A percentile compares a stretch with the other conserved stretches of the same genome.
phyloP scores from a whole-genome alignment of 2,113 vertebrate genomes.

The Chamaea fasciata region DNA sequence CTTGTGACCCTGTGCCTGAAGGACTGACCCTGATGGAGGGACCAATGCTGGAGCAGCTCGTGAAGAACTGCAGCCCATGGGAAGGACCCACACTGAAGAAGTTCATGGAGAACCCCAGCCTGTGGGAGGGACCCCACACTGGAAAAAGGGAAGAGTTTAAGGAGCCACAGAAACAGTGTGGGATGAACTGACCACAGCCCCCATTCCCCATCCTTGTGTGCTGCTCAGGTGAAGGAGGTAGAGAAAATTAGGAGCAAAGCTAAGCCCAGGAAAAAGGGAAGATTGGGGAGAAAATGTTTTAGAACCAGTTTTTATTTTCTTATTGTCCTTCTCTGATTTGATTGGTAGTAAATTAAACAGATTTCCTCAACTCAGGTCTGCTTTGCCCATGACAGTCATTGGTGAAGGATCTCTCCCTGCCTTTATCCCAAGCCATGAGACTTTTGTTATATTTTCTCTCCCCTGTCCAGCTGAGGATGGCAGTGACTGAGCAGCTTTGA shows the following conservation, averaged over 20 bases:
- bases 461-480: not conserved
- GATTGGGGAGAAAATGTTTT: not conserved
- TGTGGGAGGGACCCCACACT: not conserved
- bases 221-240: not conserved
- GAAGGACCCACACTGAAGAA: not conserved
- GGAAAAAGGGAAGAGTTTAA: not conserved
- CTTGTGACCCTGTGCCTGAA: not conserved
- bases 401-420: not conserved
- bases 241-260: not conserved
- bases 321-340: not conserved
- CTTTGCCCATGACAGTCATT: not conserved
- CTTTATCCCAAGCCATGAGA: not conserved
- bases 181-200: not conserved
- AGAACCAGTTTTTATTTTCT: not conserved
- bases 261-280: not conserved
- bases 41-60: not conserved
- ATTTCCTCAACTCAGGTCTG: not conserved
- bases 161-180: fast-evolving
- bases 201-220: fast-evolving
- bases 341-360: not conserved
- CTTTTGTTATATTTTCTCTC: not conserved
- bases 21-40: not conserved
- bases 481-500: not conserved
- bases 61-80: not conserved
- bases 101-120: not conserved